These are phyloP conservation scores for Punctoribates punctum DNA, from an alignment of 2,888 invertebrate species.

Conservation along the genomic window DNA sequence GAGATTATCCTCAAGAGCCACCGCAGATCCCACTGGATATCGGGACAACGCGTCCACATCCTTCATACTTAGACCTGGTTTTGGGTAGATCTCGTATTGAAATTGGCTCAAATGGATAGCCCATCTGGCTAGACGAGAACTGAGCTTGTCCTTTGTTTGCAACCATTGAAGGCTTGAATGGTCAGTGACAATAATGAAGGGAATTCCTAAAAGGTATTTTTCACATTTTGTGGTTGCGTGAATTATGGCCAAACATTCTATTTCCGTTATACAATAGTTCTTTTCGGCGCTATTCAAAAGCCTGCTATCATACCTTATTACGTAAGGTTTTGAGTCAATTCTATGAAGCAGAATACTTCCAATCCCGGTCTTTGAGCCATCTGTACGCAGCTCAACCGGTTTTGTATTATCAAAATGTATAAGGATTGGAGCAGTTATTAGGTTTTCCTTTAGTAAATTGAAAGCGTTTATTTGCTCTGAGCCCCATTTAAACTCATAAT, in stretches of 20 bases:
- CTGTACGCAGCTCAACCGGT: conserved; percentile 15
- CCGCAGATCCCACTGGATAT: not conserved
- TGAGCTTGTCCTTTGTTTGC: not conserved
- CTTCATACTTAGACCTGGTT: not conserved
- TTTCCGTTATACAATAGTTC: conserved; percentile 28
- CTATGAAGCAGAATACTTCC: not conserved
- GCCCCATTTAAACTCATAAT: not conserved
- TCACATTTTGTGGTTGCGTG: not conserved
- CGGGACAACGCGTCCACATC: conserved; percentile 21
- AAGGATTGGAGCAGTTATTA: not conserved
- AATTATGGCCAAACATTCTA: conserved; percentile 11
- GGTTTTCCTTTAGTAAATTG: not conserved
- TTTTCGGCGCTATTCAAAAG: not conserved
- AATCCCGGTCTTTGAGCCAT: conserved; percentile 24
- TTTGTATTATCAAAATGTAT: conserved; percentile 24
- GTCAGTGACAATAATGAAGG: conserved; percentile 33
- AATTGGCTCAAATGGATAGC: not conserved
- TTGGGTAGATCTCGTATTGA: not conserved
- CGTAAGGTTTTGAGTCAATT: not conserved
- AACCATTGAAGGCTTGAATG: conserved; percentile 17
- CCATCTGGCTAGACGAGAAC: conserved; percentile 17
- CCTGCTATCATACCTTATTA: not conserved
- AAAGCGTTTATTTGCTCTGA: conserved; percentile 18
- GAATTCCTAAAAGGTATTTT: not conserved
- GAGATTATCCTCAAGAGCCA: not conserved